Percentiles rank a stretch among this genome's conserved stretches.
Conservation (phyloP, 1,140 invertebrate species). For the Psix sp. region DNA sequence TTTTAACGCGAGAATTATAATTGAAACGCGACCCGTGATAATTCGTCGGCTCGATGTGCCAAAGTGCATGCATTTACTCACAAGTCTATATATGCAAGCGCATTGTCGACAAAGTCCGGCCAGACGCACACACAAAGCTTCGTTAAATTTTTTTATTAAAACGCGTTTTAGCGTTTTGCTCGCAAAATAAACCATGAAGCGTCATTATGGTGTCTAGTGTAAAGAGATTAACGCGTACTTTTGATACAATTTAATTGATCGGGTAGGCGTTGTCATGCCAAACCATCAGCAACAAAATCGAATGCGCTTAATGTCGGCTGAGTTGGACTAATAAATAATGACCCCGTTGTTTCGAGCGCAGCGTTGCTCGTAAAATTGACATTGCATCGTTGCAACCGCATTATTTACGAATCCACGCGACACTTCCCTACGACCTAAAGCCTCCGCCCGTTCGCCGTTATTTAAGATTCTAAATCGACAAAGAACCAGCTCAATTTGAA, state of each 20-base stretch:
- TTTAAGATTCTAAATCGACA: constrained; percentile 53
- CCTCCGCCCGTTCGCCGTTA: constrained; percentile 40
- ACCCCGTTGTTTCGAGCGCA: constrained; percentile 61
- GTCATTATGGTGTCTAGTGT: constrained; percentile 46
- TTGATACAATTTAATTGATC: constrained; percentile 61
- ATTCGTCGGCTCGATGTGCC: constrained; percentile 4
- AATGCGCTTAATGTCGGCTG: constrained; percentile 60
- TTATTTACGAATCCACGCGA: constrained; percentile 58
- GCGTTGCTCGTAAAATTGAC: constrained; percentile 62
- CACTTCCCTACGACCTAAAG: constrained; percentile 23
- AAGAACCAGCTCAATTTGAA: constrained; percentile 11
- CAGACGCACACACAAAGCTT: constrained; percentile 17
- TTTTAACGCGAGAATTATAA: constrained; percentile 4
- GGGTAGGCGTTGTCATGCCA: constrained; percentile 47
- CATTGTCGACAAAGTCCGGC: no score
- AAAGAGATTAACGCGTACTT: constrained; percentile 46
- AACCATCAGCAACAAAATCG: constrained; percentile 53
- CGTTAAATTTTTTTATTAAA: constrained; percentile 37
- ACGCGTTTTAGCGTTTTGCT: constrained; percentile 2
- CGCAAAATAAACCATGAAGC: constrained; percentile 35
- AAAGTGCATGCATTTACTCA: constrained; percentile 11
- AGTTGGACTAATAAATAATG: constrained; percentile 66
- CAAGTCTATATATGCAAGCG: not conserved
- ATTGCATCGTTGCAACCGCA: constrained; percentile 48
- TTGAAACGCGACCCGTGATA: constrained; percentile 4